Percentiles rank a stretch among this genome's conserved stretches.
Evolutionary conservation across 2,113 vertebrate species (phyloP).

Genomic region (Trichechus manatus): DNA sequence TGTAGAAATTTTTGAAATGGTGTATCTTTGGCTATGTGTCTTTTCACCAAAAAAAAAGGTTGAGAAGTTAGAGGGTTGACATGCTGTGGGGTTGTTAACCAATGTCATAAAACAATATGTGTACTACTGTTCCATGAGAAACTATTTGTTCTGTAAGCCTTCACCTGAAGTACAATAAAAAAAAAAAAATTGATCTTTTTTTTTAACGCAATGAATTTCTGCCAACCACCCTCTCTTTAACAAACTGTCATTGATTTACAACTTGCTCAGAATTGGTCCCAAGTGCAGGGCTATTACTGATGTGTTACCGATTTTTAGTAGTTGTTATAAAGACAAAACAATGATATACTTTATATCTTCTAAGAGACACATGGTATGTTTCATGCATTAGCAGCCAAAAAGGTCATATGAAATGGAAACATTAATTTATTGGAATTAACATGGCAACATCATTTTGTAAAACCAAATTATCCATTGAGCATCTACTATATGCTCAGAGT

Average conservation of each 20-base stretch:
- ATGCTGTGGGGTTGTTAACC: too few relatives aligned
- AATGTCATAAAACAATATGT: too few relatives aligned
- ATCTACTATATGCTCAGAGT: not conserved
- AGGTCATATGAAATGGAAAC: not conserved
- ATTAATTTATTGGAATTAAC: not conserved
- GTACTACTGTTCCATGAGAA: too few relatives aligned
- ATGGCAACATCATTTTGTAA: not conserved
- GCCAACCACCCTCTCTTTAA: not conserved
- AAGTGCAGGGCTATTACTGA: not conserved
- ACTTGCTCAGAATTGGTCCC: not conserved
- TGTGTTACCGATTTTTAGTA: not conserved
- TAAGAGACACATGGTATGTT: not conserved
- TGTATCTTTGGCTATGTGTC: too few relatives aligned
- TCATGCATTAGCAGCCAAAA: not conserved
- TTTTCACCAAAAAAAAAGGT: too few relatives aligned
- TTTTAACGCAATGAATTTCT: not conserved
- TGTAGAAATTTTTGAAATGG: too few relatives aligned
- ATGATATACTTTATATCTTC: not conserved
- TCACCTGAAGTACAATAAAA: too few relatives aligned
- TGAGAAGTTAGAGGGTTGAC: too few relatives aligned
- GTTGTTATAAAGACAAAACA: constrained; percentile 20
- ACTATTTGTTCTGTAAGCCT: too few relatives aligned
- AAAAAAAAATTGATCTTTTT: not conserved
- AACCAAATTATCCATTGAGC: not conserved
- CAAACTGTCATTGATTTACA: not conserved